These are phyloP conservation scores for Lamellibrachia luymesi DNA, from an alignment of 1,140 invertebrate genomes.

Conservation along the genomic window DNA sequence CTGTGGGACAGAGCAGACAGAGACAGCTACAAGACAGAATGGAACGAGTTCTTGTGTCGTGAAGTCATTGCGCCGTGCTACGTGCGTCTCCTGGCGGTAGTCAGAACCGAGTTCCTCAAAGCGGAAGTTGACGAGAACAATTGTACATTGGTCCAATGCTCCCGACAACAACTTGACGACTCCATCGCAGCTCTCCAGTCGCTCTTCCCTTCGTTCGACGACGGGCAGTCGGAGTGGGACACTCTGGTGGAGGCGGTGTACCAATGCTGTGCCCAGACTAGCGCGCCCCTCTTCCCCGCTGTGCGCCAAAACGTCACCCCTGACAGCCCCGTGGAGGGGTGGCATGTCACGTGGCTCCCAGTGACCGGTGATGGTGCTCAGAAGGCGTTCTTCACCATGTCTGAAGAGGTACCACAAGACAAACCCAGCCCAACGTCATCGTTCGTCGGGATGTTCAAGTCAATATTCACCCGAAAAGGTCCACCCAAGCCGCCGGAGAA, in stretches of 20 bases:
- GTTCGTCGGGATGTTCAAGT: background rate
- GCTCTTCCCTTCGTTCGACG: conserved; percentile 3
- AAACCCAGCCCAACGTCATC: background rate
- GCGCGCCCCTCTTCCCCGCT: background rate
- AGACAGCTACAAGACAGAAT: background rate
- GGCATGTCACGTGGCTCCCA: background rate
- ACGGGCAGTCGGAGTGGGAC: background rate
- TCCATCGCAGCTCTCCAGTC: background rate
- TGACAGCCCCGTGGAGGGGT: background rate
- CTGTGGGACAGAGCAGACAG: conserved; percentile 18
- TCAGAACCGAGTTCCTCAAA: background rate
- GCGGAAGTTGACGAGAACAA: background rate
- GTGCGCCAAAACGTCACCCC: background rate
- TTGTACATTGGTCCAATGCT: background rate
- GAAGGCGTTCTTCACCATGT: conserved; percentile 13
- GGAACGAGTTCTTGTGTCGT: background rate
- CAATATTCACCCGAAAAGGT: background rate
- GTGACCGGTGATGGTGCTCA: background rate
- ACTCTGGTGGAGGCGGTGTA: background rate
- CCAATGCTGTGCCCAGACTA: background rate
- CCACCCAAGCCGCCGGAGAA: background rate
- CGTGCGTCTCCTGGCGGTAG: background rate
- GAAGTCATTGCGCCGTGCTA: background rate
- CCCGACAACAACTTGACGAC: background rate
- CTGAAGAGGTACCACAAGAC: background rate